A percentile compares a stretch with the other conserved stretches of the same genome.
Evolutionary conservation across 1,140 invertebrate species (phyloP).

Genomic region (Epicauta chinensis): DNA sequence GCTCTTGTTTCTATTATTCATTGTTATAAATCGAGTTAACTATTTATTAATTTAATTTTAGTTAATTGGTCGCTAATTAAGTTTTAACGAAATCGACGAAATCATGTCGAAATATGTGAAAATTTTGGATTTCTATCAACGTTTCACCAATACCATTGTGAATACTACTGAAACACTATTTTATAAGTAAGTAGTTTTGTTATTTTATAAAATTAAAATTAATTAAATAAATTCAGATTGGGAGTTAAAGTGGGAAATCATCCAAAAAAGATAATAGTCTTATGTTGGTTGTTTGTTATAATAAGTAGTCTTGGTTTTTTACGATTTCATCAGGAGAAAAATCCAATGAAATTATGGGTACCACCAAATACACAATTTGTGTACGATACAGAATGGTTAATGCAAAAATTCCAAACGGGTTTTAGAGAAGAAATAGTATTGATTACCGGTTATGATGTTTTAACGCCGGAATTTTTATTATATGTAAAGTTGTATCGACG

Average conservation of each 20-base stretch:
- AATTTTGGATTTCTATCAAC: slow-evolving; percentile 27
- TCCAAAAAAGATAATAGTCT: slow-evolving; percentile 49
- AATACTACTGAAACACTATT: slow-evolving; percentile 34
- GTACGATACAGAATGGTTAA: slow-evolving; percentile 63
- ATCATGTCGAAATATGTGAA: background rate
- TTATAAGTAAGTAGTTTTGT: slow-evolving; percentile 34
- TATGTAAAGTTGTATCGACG: slow-evolving; percentile 6
- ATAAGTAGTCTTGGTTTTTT: slow-evolving; percentile 51
- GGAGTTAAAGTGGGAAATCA: slow-evolving; percentile 45
- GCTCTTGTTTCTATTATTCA: no score
- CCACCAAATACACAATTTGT: slow-evolving; percentile 60
- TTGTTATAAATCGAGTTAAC: no score
- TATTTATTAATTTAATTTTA: no score
- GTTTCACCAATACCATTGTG: slow-evolving; percentile 30
- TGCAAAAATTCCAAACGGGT: slow-evolving; percentile 57
- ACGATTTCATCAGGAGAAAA: slow-evolving; percentile 54
- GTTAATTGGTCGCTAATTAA: no score
- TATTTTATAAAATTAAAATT: background rate
- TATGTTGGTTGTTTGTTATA: slow-evolving; percentile 48
- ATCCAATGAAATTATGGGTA: slow-evolving; percentile 70
- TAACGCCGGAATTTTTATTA: slow-evolving; percentile 47
- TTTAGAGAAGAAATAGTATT: slow-evolving; percentile 56
- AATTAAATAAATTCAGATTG: slow-evolving; percentile 42
- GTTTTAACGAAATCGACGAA: no score
- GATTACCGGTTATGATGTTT: slow-evolving; percentile 59